Evolutionary conservation across 2,888 invertebrate species (phyloP), one percentile per base, ranked within the genome.

Genomic region (Sphaerophoria taeniata): DNA sequence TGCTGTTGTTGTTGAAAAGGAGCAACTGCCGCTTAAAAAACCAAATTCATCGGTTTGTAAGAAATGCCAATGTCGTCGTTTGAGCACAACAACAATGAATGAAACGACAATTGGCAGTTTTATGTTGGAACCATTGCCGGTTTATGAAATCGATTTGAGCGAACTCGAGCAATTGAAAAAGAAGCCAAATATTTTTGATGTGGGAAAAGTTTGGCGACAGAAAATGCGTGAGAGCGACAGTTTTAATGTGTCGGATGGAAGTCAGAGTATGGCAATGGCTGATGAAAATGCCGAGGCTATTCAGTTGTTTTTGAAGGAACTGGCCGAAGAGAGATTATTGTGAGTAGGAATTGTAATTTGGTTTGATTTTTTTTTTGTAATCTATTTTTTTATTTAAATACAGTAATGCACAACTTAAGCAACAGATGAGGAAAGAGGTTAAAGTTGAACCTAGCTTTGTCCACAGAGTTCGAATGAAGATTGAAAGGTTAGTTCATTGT

Each of bases 61-160:
- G 24, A 85, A 81, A 16, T 85, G 85, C 34, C 69, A 77, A 45
- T 61, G 76, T 4, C 45, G 73, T 53, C 69, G 69, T 3, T 47
- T 56, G 12, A 76, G 72, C 47, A 39, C 45, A 16, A 73, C 80
- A n/a, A 76, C 7, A 77, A 81, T 14, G 81, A 85, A 85, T 24
- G 85, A 85, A 1, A 85, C 85, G 7, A 81, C 85, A 6, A 70
- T 85, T 63, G 70, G 73, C 0, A 81, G 77, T 43, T 85, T 85
- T 24, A 58, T 76, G 76, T 4, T 85, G 24, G 76, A 81, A 2
- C 81, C 69, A 43, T 24, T 53, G 16, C 81, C 76, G 3, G 70
- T 56, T 47, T 74, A 70, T 31, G 39, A 69, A 60, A 39, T 85
- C 24, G 53, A 85, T 45, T 43, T 81, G 24, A 55, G 2, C 14